A percentile compares a stretch with the other conserved stretches of the same genome.
Conservation (phyloP, 1,140 invertebrate species). For the Artemia franciscana region DNA sequence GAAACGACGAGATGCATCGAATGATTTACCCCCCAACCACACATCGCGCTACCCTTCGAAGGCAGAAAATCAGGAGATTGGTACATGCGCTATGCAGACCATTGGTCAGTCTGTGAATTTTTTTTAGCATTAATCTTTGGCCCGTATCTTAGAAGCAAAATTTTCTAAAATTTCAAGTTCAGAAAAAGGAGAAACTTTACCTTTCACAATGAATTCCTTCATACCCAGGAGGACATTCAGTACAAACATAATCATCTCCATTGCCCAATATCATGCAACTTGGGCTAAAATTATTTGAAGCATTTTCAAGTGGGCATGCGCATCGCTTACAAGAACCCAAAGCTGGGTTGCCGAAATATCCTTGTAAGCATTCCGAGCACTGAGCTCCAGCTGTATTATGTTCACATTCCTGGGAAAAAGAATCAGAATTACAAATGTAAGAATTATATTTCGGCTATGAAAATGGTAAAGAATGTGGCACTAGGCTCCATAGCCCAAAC, state of each 20-base stretch:
- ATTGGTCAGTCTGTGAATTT: too few relatives aligned
- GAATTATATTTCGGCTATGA: slow-evolving; percentile 4
- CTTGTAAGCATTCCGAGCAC: slow-evolving; percentile 64
- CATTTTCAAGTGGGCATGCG: slow-evolving; percentile 50
- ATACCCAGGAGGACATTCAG: slow-evolving; percentile 68
- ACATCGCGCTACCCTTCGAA: too few relatives aligned
- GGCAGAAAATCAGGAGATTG: too few relatives aligned
- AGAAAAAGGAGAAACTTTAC: slow-evolving; percentile 24
- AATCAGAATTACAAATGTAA: not conserved
- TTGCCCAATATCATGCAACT: slow-evolving; percentile 42
- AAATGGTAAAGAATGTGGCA: too few relatives aligned
- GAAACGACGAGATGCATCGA: too few relatives aligned
- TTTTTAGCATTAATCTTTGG: too few relatives aligned
- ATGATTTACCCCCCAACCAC: too few relatives aligned
- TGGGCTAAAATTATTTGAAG: slow-evolving; percentile 66
- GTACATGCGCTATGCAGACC: too few relatives aligned
- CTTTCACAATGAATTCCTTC: slow-evolving; percentile 75
- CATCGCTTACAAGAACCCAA: slow-evolving; percentile 62
- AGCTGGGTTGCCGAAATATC: slow-evolving; percentile 75
- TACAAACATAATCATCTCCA: slow-evolving; percentile 52
- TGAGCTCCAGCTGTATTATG: slow-evolving; percentile 41
- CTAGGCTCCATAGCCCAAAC: too few relatives aligned
- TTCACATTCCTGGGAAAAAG: slow-evolving; percentile 29
- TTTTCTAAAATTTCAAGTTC: slow-evolving; percentile 11
- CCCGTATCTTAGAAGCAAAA: too few relatives aligned